Evolutionary conservation across 2,113 vertebrate genomes (phyloP).

Genomic region (Anser brachyrhynchus): DNA sequence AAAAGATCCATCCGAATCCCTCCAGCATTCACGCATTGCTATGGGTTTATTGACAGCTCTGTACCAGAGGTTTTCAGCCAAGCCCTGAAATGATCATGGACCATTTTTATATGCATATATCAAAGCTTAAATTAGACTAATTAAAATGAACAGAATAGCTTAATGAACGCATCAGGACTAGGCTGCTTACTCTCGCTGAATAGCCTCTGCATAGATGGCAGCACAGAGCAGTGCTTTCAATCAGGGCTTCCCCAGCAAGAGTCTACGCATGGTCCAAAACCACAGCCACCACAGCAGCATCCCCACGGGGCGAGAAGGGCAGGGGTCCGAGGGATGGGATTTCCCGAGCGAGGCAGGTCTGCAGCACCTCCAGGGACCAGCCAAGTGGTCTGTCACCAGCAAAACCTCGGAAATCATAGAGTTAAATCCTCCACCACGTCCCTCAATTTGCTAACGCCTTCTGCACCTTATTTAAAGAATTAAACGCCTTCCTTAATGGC

Average conservation of each 20-base stretch:
- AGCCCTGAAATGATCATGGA: neutral
- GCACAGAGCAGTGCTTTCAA: neutral
- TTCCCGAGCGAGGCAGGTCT: rapidly evolving
- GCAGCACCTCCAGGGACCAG: neutral
- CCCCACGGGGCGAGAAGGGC: rapidly evolving
- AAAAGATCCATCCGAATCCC: neutral
- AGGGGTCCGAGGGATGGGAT: neutral
- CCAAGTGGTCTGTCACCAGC: rapidly evolving
- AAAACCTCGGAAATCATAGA: rapidly evolving
- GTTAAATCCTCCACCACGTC: neutral
- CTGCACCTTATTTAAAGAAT: neutral
- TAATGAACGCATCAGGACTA: neutral
- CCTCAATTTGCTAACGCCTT: neutral
- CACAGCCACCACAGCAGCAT: no score
- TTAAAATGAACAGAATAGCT: neutral
- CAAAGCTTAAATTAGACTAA: neutral
- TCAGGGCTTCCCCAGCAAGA: neutral
- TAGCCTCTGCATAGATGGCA: neutral
- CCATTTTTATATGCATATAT: neutral
- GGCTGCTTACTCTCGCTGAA: neutral
- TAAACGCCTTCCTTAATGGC: neutral
- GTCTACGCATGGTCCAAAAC: no score
- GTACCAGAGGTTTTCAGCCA: neutral
- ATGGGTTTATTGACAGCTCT: neutral
- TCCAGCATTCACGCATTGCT: neutral